Evolutionary conservation across 2,888 invertebrate species (phyloP), one percentile per base, ranked within the genome.

Genomic region (Chrysolina americana): DNA sequence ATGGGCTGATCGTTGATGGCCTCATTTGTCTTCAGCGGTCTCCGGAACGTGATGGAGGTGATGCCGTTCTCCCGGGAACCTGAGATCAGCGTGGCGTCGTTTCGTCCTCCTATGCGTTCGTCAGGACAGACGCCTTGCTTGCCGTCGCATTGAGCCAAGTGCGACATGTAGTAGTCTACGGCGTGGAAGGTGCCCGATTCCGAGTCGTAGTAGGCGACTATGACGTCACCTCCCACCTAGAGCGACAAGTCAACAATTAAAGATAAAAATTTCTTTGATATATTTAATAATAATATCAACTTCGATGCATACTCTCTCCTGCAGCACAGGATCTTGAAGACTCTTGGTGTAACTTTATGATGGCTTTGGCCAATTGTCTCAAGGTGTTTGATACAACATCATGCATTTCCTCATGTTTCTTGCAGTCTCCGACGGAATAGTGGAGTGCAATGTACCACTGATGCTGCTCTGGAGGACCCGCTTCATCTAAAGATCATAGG

Each of bases 41-140:
- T 96, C 95, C 86, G 94, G 92, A 95, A 97, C 0, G 93, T 93
- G 47, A 97, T 92, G 23, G 93, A 94, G 0, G 96, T 96, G 0
- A 96, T 91, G 0, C 96, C 96, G 86, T 94, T 93, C 80, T 92
- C 92, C 36, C 96, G 91, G 73, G 93, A 92, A 0, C 96, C 96
- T 2, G 93, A 92, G 8, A 96, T 91, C 89, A 96, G 87, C 5
- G 91, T 89, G 0, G 92, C 94, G 50, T 83, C 82, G 68, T 82
- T 93, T 92, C 65, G 95, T 91, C 79, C 93, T 92, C 8, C 94
- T 13, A 97, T 90, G 59, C 94, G 89, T 77, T 92, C 92, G 85
- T 97, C 97, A 0, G 96, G 96, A 83, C 97, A 97, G 6, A 96
- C 96, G 0, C 96, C 96, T 47, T 91, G 91, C 81, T 92, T 91